A percentile compares a stretch with the other conserved stretches of the same genome.
phyloP scores from a whole-genome alignment of 2,888 invertebrate species.

The Tachina grossa region DNA sequence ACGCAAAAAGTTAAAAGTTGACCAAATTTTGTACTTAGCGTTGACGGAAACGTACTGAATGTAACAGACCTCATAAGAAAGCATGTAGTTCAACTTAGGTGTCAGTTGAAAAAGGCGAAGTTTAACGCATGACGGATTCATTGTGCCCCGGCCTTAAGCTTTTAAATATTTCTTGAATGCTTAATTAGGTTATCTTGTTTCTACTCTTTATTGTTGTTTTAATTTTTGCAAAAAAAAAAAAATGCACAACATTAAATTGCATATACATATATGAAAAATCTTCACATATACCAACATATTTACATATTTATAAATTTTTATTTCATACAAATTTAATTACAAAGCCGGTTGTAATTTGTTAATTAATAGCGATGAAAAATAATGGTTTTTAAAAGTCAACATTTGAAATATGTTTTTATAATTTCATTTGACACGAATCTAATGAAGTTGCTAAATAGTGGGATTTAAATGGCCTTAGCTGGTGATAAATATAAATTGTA shows the following conservation, averaged over 20 bases:
- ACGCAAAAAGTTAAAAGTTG: too few relatives aligned
- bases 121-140: too few relatives aligned
- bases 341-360: conserved; percentile 42
- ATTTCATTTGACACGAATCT: not conserved
- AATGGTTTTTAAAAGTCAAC: not conserved
- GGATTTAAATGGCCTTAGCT: too few relatives aligned
- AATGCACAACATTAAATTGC: conserved; percentile 7
- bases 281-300: not conserved
- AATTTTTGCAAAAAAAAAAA: not conserved
- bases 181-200: conserved; percentile 10
- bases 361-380: conserved; percentile 12
- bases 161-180: conserved; percentile 35
- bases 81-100: too few relatives aligned
- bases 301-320: not conserved
- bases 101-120: too few relatives aligned
- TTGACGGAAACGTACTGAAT: too few relatives aligned
- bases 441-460: conserved; percentile 12
- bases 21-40: too few relatives aligned
- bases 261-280: conserved; percentile 3
- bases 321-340: not conserved
- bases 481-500: too few relatives aligned
- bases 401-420: not conserved
- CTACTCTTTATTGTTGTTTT: not conserved
- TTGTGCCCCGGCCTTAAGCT: too few relatives aligned
- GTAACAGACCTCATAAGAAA: too few relatives aligned